Evolutionary conservation across 2,888 invertebrate species (phyloP).

Genomic region (Apomyelois bistriatella): DNA sequence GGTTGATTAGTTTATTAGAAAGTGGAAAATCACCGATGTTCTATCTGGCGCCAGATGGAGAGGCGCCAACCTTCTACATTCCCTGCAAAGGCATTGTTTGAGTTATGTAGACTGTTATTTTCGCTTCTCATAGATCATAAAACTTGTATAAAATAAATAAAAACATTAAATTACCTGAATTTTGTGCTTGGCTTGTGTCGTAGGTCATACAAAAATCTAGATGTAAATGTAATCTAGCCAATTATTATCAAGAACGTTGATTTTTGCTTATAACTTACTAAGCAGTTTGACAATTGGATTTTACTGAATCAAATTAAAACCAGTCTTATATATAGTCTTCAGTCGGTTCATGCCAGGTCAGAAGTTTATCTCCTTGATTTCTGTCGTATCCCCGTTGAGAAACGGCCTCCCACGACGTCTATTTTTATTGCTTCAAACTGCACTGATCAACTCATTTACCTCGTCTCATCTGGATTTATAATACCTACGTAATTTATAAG

Average conservation of each 20-base stretch:
- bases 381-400: neutral
- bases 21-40: slow-evolving; percentile 59
- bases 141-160: no score
- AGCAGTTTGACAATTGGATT: no score
- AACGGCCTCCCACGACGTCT: neutral
- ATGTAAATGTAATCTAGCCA: no score
- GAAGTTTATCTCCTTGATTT: no score
- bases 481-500: neutral
- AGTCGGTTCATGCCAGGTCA: no score
- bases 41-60: slow-evolving; percentile 59
- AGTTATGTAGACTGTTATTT: neutral
- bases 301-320: no score
- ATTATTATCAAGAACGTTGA: no score
- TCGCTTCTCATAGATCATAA: neutral
- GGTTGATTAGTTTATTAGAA: slow-evolving; percentile 31
- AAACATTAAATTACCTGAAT: no score
- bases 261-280: no score
- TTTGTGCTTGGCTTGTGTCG: no score
- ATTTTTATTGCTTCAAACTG: neutral
- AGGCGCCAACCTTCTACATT: slow-evolving; percentile 46
- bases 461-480: neutral
- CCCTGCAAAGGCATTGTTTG: slow-evolving; percentile 20
- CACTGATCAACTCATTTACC: neutral
- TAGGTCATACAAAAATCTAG: no score
- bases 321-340: no score